phyloP scores from a whole-genome alignment of 2,888 invertebrate genomes.

The Leptinotarsa tumamoca region DNA sequence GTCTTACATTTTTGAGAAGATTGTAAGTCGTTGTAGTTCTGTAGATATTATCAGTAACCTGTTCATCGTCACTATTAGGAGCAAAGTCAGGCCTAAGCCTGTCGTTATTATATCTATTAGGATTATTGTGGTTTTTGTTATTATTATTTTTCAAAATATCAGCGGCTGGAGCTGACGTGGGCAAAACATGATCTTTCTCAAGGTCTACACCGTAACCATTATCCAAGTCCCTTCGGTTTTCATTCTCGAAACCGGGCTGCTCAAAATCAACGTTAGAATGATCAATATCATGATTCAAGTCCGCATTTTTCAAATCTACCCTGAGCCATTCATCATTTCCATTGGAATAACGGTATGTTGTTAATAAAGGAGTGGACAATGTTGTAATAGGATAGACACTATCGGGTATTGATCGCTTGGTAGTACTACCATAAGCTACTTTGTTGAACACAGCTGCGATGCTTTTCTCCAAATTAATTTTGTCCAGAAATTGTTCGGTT shows the following conservation, averaged over 20 bases:
- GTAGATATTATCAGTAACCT: slow-evolving; percentile 61
- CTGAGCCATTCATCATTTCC: slow-evolving; percentile 64
- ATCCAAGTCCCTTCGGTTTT: slow-evolving; percentile 58
- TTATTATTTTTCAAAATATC: slow-evolving; percentile 83
- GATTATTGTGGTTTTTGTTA: slow-evolving; percentile 81
- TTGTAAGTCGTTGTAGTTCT: slow-evolving; percentile 68
- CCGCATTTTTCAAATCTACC: slow-evolving; percentile 62
- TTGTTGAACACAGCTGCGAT: slow-evolving; percentile 78
- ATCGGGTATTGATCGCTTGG: slow-evolving; percentile 77
- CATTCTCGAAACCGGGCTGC: slow-evolving; percentile 54
- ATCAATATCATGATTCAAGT: slow-evolving; percentile 49
- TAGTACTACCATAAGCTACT: slow-evolving; percentile 77
- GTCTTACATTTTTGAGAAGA: slow-evolving; percentile 72
- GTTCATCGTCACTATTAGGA: slow-evolving; percentile 51
- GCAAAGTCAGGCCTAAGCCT: slow-evolving; percentile 62
- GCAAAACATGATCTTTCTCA: slow-evolving; percentile 80
- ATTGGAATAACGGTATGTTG: slow-evolving; percentile 69
- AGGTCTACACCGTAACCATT: slow-evolving; percentile 75
- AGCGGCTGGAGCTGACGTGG: slow-evolving; percentile 82
- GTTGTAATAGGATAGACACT: slow-evolving; percentile 74
- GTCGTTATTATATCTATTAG: slow-evolving; percentile 71
- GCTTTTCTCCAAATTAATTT: slow-evolving; percentile 74
- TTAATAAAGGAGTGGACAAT: slow-evolving; percentile 73
- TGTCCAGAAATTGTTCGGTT: slow-evolving; percentile 69
- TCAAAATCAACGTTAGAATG: slow-evolving; percentile 53